Evolutionary conservation across 1,140 invertebrate genomes (phyloP).

Genomic region (Charaxes varanes): DNA sequence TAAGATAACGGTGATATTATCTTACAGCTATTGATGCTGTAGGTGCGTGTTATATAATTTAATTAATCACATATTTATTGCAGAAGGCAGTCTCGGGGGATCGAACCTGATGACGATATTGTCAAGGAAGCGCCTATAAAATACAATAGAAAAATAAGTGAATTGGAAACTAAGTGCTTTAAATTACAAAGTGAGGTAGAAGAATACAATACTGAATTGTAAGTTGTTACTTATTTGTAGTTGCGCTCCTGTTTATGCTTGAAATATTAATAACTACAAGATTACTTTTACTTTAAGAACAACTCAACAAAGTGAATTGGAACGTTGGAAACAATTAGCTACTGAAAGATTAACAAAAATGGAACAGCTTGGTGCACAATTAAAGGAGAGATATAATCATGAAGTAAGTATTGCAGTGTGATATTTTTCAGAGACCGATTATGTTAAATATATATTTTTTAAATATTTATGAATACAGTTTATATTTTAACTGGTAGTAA

Average conservation of each 20-base stretch:
- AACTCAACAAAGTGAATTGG: slow-evolving; percentile 50
- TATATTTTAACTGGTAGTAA: too few species aligned
- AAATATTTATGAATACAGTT: too few species aligned
- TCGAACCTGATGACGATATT: slow-evolving; percentile 27
- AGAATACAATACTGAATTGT: slow-evolving; percentile 48
- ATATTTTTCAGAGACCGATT: neutral
- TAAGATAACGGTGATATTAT: slow-evolving; percentile 28
- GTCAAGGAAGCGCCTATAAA: slow-evolving; percentile 44
- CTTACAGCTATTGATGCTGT: slow-evolving; percentile 6
- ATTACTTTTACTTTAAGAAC: slow-evolving; percentile 25
- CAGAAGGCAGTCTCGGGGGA: slow-evolving; percentile 35
- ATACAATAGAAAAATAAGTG: slow-evolving; percentile 50
- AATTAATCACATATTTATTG: slow-evolving; percentile 37
- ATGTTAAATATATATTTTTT: too few species aligned
- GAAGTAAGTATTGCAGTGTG: slow-evolving; percentile 40
- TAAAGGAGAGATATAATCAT: slow-evolving; percentile 57
- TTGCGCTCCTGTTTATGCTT: neutral
- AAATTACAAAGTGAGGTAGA: slow-evolving; percentile 58
- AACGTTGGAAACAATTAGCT: slow-evolving; percentile 64
- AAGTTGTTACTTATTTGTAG: slow-evolving; percentile 24
- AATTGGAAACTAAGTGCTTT: slow-evolving; percentile 64
- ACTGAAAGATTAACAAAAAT: slow-evolving; percentile 62
- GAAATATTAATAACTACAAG: neutral
- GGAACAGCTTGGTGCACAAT: slow-evolving; percentile 57
- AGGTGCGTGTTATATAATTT: slow-evolving; percentile 17